Base-by-base conservation (phyloP, 2,113 vertebrate genomes). In the Apodemus sylvaticus region DNA sequence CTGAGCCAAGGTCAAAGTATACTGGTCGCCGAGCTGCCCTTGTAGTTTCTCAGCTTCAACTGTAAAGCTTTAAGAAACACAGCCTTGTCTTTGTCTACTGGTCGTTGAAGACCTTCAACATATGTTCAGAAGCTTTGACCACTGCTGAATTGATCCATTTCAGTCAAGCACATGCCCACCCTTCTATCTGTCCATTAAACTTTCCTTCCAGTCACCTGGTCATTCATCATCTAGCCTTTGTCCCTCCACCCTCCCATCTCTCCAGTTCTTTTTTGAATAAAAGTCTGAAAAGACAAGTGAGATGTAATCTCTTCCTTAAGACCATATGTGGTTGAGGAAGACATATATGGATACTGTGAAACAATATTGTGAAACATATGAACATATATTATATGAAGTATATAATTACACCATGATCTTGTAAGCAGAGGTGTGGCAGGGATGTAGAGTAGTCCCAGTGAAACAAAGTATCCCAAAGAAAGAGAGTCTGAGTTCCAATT, bases 261-360 rank as follows among this genome's bases (percentile, higher is more conserved):
- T 89, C 39, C 19, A 87, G 36, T 42, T 42, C 74, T 82, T 92
- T 92, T 93, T 90, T 83, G 42, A 91, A 74, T 48, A 86, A 51
- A 14, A 90, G 81, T 7, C 26, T 70, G 66, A 77, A 62, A 76
- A 48, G 81, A 79, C 24, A 1, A 87, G 9, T 34, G 79, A 77
- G 26, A 91, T 20, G 4, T 5, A 14, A 16, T 62, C 11, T 42
- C 26, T 86, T 89, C 48, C 34, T 53, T n/a, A 62, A 96, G 70
- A 74, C 55, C 31, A 36, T 60, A 70, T 31, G 31, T 13, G 48
- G 24, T 24, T 2, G 13, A 34, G 83, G 26, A 12, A 89, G 51
- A 74, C 0, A 96, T 60, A 58, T 13, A 48, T 48, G 45, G 45
- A 48, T 48, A 48, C 45, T 48, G 45, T 48, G 45, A 48, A 48